These are phyloP conservation scores for Mus minutoides DNA, from an alignment of 2,797 vertebrate species.

Conservation along the genomic window DNA sequence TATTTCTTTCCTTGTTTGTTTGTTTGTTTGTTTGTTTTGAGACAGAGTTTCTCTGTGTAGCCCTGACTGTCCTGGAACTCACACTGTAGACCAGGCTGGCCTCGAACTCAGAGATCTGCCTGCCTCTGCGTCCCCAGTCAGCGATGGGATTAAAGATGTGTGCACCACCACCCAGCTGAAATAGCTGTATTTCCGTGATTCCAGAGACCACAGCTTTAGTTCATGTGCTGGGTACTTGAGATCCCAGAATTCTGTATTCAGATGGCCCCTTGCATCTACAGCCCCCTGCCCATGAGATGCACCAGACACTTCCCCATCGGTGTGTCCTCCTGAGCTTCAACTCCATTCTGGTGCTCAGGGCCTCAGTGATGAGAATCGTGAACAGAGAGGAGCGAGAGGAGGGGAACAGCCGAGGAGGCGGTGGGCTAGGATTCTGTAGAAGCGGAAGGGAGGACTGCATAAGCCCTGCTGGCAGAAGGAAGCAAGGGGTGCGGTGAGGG, in stretches of 20 bases:
- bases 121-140: background rate
- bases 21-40: background rate
- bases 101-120: background rate
- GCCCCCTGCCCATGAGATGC: background rate
- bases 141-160: background rate
- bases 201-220: background rate
- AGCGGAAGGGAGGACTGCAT: background rate
- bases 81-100: background rate
- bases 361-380: background rate
- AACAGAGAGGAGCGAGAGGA: background rate
- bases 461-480: background rate
- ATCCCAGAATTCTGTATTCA: background rate
- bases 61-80: background rate
- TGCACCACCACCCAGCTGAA: background rate
- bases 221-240: background rate
- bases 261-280: background rate
- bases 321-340: background rate
- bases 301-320: background rate
- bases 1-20: background rate
- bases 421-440: background rate
- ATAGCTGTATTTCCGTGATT: background rate
- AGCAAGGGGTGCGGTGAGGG: conserved; percentile 23
- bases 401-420: background rate
- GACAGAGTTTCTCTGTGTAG: background rate
- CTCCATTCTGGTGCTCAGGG: background rate